Percentiles rank a stretch among this genome's conserved stretches.
Evolutionary conservation across 2,797 vertebrate genomes (phyloP).

Genomic region (Cichlasoma orientale): DNA sequence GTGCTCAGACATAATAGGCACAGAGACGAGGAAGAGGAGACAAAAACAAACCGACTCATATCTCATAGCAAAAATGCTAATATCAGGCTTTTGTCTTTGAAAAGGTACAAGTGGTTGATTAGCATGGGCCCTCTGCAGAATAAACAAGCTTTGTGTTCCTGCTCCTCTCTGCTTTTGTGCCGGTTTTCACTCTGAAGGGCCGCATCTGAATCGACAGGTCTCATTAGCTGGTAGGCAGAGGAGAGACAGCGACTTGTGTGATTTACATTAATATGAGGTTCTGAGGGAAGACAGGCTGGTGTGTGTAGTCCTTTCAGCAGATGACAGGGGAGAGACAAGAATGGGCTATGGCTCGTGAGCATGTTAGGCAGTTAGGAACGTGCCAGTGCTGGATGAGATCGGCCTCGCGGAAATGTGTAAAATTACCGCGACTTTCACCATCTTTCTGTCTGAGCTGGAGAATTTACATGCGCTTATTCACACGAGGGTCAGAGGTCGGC

Average conservation of each 20-base stretch:
- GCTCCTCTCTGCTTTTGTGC: slow-evolving; percentile 48
- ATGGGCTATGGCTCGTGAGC: background rate
- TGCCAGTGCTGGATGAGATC: background rate
- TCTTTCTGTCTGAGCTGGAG: background rate
- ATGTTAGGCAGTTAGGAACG: background rate
- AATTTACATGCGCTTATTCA: background rate
- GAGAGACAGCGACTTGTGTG: slow-evolving; percentile 21
- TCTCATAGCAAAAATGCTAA: slow-evolving; percentile 62
- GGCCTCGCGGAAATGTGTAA: background rate
- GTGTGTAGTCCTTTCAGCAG: background rate
- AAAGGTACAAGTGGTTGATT: slow-evolving; percentile 66
- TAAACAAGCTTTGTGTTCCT: slow-evolving; percentile 63
- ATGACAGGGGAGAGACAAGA: slow-evolving; percentile 1
- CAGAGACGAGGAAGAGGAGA: slow-evolving; percentile 30
- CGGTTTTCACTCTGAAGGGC: slow-evolving; percentile 34
- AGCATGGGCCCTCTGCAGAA: slow-evolving; percentile 57
- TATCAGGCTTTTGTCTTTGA: slow-evolving; percentile 59
- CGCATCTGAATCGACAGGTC: slow-evolving; percentile 52
- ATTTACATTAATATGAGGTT: slow-evolving; percentile 46
- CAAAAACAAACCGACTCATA: slow-evolving; percentile 51
- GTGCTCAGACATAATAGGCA: slow-evolving; percentile 37
- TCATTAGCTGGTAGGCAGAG: slow-evolving; percentile 67
- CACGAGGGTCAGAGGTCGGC: background rate
- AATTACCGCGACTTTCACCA: background rate
- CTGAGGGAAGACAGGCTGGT: background rate